Evolutionary conservation across 2,888 invertebrate genomes (phyloP).

Genomic region (Calliphora vomitoria): DNA sequence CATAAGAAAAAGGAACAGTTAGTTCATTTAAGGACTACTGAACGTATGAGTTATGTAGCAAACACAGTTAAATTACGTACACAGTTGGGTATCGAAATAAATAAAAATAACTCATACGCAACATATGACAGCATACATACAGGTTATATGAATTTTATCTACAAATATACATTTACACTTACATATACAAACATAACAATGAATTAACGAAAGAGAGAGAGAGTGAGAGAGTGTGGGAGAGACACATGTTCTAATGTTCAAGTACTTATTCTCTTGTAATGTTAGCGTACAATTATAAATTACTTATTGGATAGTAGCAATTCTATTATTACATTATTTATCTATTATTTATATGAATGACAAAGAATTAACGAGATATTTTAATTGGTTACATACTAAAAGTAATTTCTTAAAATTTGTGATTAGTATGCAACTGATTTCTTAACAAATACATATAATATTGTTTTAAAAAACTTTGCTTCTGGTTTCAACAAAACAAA

Average conservation of each 20-base stretch:
- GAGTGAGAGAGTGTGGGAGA: background rate
- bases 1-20: background rate
- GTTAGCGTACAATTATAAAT: background rate
- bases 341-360: no score
- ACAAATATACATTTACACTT: background rate
- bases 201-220: background rate
- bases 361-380: no score
- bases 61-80: background rate
- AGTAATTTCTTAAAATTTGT: no score
- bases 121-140: conserved; percentile 8
- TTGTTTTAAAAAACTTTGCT: no score
- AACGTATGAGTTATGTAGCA: conserved; percentile 6
- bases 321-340: no score
- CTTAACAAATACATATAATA: no score
- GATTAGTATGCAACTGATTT: no score
- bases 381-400: no score
- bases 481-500: no score
- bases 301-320: no score
- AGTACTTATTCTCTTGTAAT: background rate
- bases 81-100: background rate
- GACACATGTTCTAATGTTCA: background rate
- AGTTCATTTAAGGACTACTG: conserved; percentile 9
- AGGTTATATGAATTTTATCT: background rate
- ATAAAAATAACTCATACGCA: conserved; percentile 54
- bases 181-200: background rate